phyloP scores from a whole-genome alignment of 2,113 vertebrate species.

The Anhinga rufa region DNA sequence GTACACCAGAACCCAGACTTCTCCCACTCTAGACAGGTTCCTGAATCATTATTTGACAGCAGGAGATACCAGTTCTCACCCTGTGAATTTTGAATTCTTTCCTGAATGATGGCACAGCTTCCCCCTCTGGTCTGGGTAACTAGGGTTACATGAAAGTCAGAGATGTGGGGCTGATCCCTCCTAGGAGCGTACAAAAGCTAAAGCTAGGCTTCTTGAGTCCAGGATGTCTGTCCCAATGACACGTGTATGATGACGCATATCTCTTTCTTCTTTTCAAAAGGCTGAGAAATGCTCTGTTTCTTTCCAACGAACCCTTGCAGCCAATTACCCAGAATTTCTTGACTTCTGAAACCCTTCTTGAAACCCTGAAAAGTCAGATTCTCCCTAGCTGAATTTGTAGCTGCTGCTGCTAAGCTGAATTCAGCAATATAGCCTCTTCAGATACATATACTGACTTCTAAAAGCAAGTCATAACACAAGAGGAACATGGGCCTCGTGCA shows the following conservation, averaged over 20 bases:
- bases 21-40: not conserved
- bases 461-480: not conserved
- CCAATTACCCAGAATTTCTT: not conserved
- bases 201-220: not conserved
- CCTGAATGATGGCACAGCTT: not conserved
- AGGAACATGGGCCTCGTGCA: rapidly evolving
- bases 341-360: too few species aligned
- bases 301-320: not conserved
- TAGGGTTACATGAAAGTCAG: not conserved
- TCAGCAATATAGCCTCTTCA: not conserved
- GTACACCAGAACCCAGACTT: not conserved
- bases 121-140: not conserved
- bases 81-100: not conserved
- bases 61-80: not conserved
- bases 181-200: not conserved
- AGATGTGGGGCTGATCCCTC: not conserved
- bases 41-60: not conserved
- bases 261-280: not conserved
- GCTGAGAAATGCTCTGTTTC: not conserved
- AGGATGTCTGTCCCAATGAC: not conserved
- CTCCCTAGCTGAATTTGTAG: not conserved
- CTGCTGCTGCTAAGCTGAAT: not conserved
- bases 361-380: not conserved
- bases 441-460: not conserved
- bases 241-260: too few species aligned